Base-by-base conservation (phyloP, 2,888 invertebrate genomes). In the Aelia acuminata region DNA sequence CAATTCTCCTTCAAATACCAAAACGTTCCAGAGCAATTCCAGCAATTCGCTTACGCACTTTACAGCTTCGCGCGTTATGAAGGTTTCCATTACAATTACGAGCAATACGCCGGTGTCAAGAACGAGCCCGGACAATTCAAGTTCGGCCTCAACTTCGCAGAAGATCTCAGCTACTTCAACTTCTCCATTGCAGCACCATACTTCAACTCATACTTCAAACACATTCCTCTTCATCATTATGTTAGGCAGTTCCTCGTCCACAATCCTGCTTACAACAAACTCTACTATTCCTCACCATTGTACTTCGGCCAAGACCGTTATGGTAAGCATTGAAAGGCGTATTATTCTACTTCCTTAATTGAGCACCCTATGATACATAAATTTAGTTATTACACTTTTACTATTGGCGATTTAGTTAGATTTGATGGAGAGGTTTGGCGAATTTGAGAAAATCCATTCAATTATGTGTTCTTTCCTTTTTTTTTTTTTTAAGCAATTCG, bases 81-180 rank as follows among this genome's bases (percentile, higher is more conserved):
- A 75, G 93, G 93, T n/a, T 94, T 92, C 91, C 93, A 93, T 91
- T 93, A 94, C 91, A 91, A 93, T 49, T 93, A 94, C 87, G 93
- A 94, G 87, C 93, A 94, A 91, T 91, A 93, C 35, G 90, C 93
- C 88, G 93, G 93, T 91, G 92, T 91, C 31, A 87, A 89, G 88
- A 90, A 90, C 89, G 80, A 89, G 87, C 92, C 93, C 8, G 92
- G 93, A 90, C 91, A 92, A 90, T 90, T 95, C 13, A 93, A 94
- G 53, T 90, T 94, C 20, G 92, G 93, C 86, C 92, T 92, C 47
- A 92, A 93, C 75, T 92, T 93, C 90, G 92, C 92, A 84, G 93
- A 93, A 22, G 92, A 93, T 84, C 92, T 94, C 5, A 91, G 93
- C 75, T 92, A 91, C 75, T 92, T 94, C 87, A 93, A 94, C 90